phyloP scores from a whole-genome alignment of 2,888 invertebrate genomes.

The Xiphydria camelus region DNA sequence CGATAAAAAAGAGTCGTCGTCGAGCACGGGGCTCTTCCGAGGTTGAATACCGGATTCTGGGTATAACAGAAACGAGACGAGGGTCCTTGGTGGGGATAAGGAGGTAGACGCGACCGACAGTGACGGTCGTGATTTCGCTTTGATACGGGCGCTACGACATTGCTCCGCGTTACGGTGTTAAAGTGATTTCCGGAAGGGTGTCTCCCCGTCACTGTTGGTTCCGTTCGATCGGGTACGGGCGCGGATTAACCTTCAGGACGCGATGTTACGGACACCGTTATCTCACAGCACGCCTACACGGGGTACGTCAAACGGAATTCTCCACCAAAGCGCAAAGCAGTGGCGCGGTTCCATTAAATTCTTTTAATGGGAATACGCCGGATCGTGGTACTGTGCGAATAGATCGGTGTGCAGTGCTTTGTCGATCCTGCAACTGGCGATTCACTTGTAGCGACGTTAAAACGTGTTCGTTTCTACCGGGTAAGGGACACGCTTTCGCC shows the following conservation, averaged over 20 bases:
- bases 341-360: too few species aligned
- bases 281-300: not conserved
- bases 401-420: too few species aligned
- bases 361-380: too few species aligned
- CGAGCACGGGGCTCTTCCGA: not conserved
- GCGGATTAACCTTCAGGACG: too few species aligned
- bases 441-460: too few species aligned
- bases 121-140: constrained; percentile 5
- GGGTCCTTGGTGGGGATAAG: not conserved
- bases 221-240: not conserved
- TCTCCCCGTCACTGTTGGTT: not conserved
- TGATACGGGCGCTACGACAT: constrained; percentile 4
- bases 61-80: not conserved
- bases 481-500: too few species aligned
- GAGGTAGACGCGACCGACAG: not conserved
- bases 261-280: constrained; percentile 1
- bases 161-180: not conserved
- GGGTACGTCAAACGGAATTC: not conserved
- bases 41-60: not conserved
- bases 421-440: too few species aligned
- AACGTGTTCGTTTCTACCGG: too few species aligned
- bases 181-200: constrained; percentile 7
- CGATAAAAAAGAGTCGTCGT: not conserved
- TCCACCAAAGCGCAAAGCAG: too few species aligned
- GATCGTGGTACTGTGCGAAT: too few species aligned